Evolutionary conservation across 2,888 invertebrate species (phyloP), one percentile per base, ranked within the genome.

Genomic region (Myathropa florea): DNA sequence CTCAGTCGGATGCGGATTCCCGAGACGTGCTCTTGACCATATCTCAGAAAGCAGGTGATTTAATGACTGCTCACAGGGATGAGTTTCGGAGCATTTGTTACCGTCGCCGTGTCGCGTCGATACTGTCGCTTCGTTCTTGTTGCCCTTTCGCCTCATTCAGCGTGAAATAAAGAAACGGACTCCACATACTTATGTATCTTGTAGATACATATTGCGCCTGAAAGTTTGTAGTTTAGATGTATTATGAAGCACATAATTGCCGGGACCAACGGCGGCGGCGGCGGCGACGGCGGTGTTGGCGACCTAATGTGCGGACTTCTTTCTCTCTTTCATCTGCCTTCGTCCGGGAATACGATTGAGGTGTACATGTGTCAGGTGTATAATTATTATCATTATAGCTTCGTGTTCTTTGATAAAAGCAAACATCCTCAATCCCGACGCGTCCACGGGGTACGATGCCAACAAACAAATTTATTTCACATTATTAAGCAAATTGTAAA

Each of bases 311-410:
- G 4, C 24, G 10, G 23, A 39, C 57, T 68, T 12, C 4, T 70
- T 33, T 36, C 14, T 18, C 14, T n/a, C 26, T 28, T 46, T 71
- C 28, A 12, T 39, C 28, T 71, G 71, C 71, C 60, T 60, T 10
- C 10, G 57, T 57, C 24, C 36, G n/a, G 26, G 24, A 3, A 60
- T 71, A 24, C 70, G 70, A 71, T 60, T 60, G 39, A 28, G 39
- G 46, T 46, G 39, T 60, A 71, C 39, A 57, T 75, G 75, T 75
- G 75, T 75, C 75, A 36, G 65, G 57, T 39, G 26, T 65, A 65
- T 65, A 75, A 75, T 75, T 75, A 65, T 75, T 39, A 75, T 75
- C 39, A 75, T 75, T 75, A 75, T 65, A 28, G 57, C 28, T 75
- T 75, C 57, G 59, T 75, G 75, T 75, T 75, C 75, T 65, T 65